Evolutionary conservation across 2,797 vertebrate species (phyloP).

Genomic region (Thunnus albacares): DNA sequence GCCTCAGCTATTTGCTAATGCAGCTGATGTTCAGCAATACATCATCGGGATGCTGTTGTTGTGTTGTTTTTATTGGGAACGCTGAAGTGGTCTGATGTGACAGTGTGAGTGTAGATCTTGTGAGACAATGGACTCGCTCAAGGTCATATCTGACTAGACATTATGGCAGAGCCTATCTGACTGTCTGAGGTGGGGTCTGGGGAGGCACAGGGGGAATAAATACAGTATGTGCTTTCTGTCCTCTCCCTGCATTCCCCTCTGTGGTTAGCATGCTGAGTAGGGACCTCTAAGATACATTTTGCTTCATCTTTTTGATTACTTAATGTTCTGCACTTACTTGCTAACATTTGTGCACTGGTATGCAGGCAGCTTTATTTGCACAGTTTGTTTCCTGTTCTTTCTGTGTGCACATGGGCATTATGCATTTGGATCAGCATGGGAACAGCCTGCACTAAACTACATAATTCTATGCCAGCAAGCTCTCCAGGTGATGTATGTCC

Average conservation of each 20-base stretch:
- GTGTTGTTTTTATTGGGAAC: constrained; percentile 73
- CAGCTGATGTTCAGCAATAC: constrained; percentile 60
- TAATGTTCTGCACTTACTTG: constrained; percentile 61
- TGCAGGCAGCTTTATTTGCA: constrained; percentile 50
- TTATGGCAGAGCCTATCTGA: constrained; percentile 61
- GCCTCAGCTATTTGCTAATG: constrained; percentile 72
- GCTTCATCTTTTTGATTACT: constrained; percentile 60
- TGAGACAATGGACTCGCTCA: constrained; percentile 74
- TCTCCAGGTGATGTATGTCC: constrained; percentile 77
- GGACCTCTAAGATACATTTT: constrained; percentile 49
- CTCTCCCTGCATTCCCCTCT: constrained; percentile 40
- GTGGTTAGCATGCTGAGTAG: constrained; percentile 71
- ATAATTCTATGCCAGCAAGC: constrained; percentile 71
- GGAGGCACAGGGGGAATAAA: constrained; percentile 59
- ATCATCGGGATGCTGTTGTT: constrained; percentile 69
- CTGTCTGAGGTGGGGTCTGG: constrained; percentile 53
- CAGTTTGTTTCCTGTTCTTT: constrained; percentile 52
- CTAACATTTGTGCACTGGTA: constrained; percentile 41
- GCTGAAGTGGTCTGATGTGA: constrained; percentile 72
- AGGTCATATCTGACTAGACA: constrained; percentile 78
- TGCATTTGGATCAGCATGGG: constrained; percentile 60
- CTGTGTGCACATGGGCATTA: constrained; percentile 40
- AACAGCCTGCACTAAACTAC: constrained; percentile 67
- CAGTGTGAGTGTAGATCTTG: constrained; percentile 67
- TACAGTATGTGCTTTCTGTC: constrained; percentile 51